Percentiles rank a stretch among this genome's conserved stretches.
These are phyloP conservation scores for Pangasius djambal DNA, from an alignment of 2,797 vertebrate species.

Conservation along the genomic window DNA sequence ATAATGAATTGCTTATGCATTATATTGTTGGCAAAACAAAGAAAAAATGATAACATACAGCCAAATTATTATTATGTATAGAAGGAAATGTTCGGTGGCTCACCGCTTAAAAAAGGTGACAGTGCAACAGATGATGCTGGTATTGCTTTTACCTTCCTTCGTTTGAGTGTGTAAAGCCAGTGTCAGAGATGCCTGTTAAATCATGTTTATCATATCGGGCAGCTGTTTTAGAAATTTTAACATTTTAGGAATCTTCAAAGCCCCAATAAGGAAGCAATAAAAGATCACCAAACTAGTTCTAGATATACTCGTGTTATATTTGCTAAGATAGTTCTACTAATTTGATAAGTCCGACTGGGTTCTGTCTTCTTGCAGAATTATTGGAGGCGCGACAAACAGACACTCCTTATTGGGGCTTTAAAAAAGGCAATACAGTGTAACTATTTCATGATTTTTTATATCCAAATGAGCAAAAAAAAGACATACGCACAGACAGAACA, in stretches of 20 bases:
- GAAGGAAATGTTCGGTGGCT: slow-evolving; percentile 4
- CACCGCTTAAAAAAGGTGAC: background rate
- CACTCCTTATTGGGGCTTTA: slow-evolving; percentile 20
- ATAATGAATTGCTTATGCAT: background rate
- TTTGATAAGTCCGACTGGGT: background rate
- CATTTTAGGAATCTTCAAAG: slow-evolving; percentile 17
- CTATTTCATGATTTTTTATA: background rate
- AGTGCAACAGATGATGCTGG: slow-evolving; percentile 1
- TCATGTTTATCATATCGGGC: background rate
- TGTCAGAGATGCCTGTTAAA: slow-evolving; percentile 26
- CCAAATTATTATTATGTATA: background rate
- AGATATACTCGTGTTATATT: background rate
- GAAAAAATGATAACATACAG: background rate
- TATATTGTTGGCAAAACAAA: background rate
- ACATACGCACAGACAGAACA: background rate
- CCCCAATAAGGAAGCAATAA: background rate
- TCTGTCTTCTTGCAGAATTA: background rate
- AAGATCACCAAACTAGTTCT: background rate
- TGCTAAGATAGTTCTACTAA: background rate
- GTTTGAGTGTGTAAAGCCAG: slow-evolving; percentile 1
- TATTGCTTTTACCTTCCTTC: background rate
- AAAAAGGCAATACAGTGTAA: background rate
- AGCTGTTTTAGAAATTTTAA: background rate
- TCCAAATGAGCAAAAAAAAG: background rate
- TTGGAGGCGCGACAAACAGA: background rate